Evolutionary conservation across 2,888 invertebrate genomes (phyloP).

Genomic region (Lissocephala sabroskyi): DNA sequence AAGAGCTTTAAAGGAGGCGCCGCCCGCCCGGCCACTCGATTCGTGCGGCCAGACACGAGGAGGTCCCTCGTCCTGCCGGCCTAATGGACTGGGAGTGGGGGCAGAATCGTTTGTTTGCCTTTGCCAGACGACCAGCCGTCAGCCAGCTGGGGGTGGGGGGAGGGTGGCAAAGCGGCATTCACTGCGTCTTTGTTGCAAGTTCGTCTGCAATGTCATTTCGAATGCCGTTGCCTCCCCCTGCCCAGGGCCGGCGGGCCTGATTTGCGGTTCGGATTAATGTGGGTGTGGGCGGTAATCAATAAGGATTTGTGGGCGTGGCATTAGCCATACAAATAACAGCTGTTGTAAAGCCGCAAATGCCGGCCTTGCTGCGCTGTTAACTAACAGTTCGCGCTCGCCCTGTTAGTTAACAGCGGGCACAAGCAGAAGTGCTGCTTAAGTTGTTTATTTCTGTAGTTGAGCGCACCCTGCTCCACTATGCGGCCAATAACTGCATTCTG

Average conservation of each 20-base stretch:
- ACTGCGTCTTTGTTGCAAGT: slow-evolving; percentile 27
- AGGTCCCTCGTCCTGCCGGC: background rate
- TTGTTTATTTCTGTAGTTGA: too few relatives aligned
- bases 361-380: too few relatives aligned
- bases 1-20: slow-evolving; percentile 30
- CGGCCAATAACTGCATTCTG: slow-evolving; percentile 52
- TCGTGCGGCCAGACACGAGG: slow-evolving; percentile 24
- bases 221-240: slow-evolving; percentile 15
- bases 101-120: too few relatives aligned
- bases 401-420: too few relatives aligned
- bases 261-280: slow-evolving; percentile 10
- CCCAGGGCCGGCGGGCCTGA: slow-evolving; percentile 8
- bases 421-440: too few relatives aligned
- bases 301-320: slow-evolving; percentile 37
- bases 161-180: slow-evolving; percentile 33
- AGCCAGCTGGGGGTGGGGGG: slow-evolving; percentile 30
- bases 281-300: slow-evolving; percentile 47
- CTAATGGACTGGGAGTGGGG: slow-evolving; percentile 7
- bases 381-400: too few relatives aligned
- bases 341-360: slow-evolving; percentile 48
- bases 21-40: too few relatives aligned
- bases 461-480: too few relatives aligned
- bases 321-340: slow-evolving; percentile 53
- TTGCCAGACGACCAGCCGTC: slow-evolving; percentile 35
- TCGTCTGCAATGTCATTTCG: slow-evolving; percentile 27